Conservation (phyloP, 2,113 vertebrate genomes). For the Bolborhynchus lineola region DNA sequence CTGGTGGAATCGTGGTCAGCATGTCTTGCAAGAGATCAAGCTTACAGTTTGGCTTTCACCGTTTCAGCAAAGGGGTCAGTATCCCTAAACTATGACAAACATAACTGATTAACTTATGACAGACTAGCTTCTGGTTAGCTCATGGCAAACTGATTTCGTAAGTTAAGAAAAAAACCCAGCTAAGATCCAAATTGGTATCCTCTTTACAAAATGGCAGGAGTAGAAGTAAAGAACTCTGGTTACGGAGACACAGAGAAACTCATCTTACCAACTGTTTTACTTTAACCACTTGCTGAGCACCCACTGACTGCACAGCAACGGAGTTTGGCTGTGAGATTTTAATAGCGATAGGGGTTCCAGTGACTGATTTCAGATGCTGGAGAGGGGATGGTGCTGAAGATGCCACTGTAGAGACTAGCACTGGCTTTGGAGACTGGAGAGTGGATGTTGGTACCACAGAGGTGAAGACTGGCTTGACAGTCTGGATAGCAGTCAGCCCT, state of each 20-base stretch:
- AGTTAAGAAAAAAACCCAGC: neutral
- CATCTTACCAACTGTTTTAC: constrained; percentile 79
- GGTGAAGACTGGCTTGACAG: constrained; percentile 42
- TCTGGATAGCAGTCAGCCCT: constrained; percentile 37
- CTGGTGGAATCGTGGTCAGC: neutral
- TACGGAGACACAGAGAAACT: neutral
- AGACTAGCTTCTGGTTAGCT: neutral
- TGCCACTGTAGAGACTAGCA: neutral
- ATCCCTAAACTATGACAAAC: neutral
- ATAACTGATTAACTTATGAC: neutral
- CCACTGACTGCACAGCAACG: neutral
- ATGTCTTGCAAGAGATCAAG: neutral
- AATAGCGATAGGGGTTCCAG: constrained; percentile 54
- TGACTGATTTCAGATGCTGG: constrained; percentile 31
- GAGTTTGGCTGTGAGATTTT: constrained; percentile 58
- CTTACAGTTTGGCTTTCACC: neutral
- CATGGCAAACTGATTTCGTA: neutral
- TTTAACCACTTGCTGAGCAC: constrained; percentile 63
- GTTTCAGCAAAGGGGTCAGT: neutral
- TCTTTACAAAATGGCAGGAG: neutral
- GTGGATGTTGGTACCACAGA: neutral
- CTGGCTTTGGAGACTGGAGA: constrained; percentile 52
- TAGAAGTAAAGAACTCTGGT: neutral
- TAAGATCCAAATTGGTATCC: neutral
- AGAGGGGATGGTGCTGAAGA: neutral